Conservation (phyloP, 1,140 invertebrate genomes). For the Tetranychus cinnabarinus region DNA sequence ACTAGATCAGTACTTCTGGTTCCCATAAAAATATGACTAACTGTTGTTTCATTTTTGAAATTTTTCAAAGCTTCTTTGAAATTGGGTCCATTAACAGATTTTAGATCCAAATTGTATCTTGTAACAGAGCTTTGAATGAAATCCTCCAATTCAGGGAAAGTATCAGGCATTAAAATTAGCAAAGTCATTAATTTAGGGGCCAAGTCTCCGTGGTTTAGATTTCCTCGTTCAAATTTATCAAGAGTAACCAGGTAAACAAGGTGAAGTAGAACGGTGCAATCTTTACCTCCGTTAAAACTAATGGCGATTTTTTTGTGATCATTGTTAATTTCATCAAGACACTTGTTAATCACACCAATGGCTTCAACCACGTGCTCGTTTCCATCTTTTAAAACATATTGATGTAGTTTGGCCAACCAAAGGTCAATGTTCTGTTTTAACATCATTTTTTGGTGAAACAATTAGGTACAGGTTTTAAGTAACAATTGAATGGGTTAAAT, state of each 20-base stretch:
- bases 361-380: background rate
- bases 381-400: background rate
- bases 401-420: background rate
- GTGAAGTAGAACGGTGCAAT: constrained; percentile 74
- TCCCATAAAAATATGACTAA: constrained; percentile 58
- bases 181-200: constrained; percentile 31
- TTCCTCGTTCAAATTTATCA: constrained; percentile 22
- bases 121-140: constrained; percentile 45
- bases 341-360: background rate
- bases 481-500: background rate
- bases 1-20: constrained; percentile 49
- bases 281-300: constrained; percentile 91
- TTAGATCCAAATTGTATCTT: constrained; percentile 42
- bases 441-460: background rate
- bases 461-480: background rate
- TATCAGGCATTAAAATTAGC: constrained; percentile 44
- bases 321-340: background rate
- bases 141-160: constrained; percentile 60
- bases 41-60: constrained; percentile 29
- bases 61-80: constrained; percentile 38
- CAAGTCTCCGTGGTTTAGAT: constrained; percentile 9
- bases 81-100: constrained; percentile 36
- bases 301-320: constrained; percentile 32
- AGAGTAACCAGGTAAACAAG: constrained; percentile 32
- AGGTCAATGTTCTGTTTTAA: background rate